Evolutionary conservation across 2,797 vertebrate genomes (phyloP), one percentile per base, ranked within the genome.

Genomic region (Erpetoichthys calabaricus): DNA sequence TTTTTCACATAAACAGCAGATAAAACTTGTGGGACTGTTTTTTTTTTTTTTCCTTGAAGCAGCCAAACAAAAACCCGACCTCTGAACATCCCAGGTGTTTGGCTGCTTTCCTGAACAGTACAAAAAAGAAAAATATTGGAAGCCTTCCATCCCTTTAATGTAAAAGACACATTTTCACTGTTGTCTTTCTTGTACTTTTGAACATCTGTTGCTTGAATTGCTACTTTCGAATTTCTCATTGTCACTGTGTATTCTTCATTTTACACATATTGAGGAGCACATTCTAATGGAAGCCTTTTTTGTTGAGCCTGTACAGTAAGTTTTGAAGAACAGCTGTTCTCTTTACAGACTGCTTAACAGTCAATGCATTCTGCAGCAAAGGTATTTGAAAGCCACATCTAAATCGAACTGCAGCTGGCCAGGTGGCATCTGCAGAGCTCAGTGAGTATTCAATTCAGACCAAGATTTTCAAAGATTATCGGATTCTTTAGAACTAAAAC

Each of bases 351-450:
- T 64, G 46, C 64, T 69, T 63, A 5, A 4, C 42, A 63, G 62
- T 61, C 57, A 8, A 59, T n/a, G 9, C 10, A 59, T 62, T 67
- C 62, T 64, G 56, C 61, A 49, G 56, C 45, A 62, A 58, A 65
- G 63, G 68, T 69, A 65, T 72, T 73, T 45, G 68, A 60, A 66
- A 73, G 68, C 75, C 80, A 80, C 78, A 77, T 77, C 75, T 71
- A 47, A 80, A 72, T 64, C 8, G 53, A 56, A 56, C 68, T 5
- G 25, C 64, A 47, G 62, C 70, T 63, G 69, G 66, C 67, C 82
- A 77, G 70, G 73, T 73, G 75, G 71, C 56, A 53, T 69, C 65
- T 66, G 69, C 66, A 64, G 56, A 61, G 49, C 43, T 1, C 10
- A 57, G 57, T 63, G 65, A 68, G 63, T 68, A 68, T 70, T 65